Evolutionary conservation across 1,140 invertebrate species (phyloP), one percentile per base, ranked within the genome.

Genomic region (Lethocerus indicus): DNA sequence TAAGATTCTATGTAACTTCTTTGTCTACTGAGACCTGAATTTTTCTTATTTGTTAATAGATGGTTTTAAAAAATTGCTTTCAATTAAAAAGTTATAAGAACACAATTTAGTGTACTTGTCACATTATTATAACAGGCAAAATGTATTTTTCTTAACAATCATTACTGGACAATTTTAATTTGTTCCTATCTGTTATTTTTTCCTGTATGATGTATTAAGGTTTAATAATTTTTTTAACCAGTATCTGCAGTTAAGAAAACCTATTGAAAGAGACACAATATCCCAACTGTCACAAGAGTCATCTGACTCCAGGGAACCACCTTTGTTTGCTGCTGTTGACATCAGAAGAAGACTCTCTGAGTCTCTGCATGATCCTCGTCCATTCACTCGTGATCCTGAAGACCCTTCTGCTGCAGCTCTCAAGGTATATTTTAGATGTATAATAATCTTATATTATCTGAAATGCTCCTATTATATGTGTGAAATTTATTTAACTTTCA

Each of bases 381-480:
- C 82, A 41, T 94, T 95, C 64, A 75, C 76, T 60, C 76, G 89
- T 56, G 91, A 95, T 69, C 91, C 91, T 0, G 88, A 95, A 61
- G 94, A 98, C 67, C 93, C 94, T 0, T 97, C 92, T n/a, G 93
- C 94, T n/a, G 86, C 89, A 2, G 91, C 91, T 4, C 71, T 97
- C 4, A 95, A 94, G 68, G 89, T 59, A 44, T 16, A 1, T 37
- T 48, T 46, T 27, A 32, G 9, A 32, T 9, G 29, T 9, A 9
- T 32, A n/a, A 32, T 32, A n/a, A n/a, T n/a, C n/a, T n/a, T n/a
- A n/a, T n/a, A n/a, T n/a, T n/a, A n/a, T n/a, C n/a, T n/a, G n/a
- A n/a, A n/a, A n/a, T n/a, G n/a, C n/a, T n/a, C n/a, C n/a, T n/a
- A n/a, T n/a, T n/a, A n/a, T n/a, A n/a, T n/a, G n/a, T n/a, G n/a